Percentiles rank a stretch among this genome's conserved stretches.
These are phyloP conservation scores for Chymomyza fuscimana DNA, from an alignment of 2,888 invertebrate species.

Conservation along the genomic window DNA sequence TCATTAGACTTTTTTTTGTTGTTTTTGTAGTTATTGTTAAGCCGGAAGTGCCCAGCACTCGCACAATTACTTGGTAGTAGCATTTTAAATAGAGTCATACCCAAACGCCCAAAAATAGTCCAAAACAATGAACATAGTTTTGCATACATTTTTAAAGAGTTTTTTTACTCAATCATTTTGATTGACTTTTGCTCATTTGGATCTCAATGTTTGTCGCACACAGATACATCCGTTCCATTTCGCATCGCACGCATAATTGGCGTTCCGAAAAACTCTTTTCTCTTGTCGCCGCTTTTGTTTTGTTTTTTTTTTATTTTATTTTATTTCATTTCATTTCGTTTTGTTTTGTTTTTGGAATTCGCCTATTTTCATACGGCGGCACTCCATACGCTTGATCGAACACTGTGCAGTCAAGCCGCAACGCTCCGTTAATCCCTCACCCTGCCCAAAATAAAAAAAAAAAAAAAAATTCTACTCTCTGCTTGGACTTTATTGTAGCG, in stretches of 20 bases:
- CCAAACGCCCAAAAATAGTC: slow-evolving; percentile 34
- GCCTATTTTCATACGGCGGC: not conserved
- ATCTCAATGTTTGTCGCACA: slow-evolving; percentile 24
- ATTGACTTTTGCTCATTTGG: slow-evolving; percentile 49
- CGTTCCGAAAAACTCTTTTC: slow-evolving; percentile 50
- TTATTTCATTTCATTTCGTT: not conserved
- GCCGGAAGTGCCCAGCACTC: slow-evolving; percentile 68
- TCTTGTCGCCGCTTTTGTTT: slow-evolving; percentile 3
- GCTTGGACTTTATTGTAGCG: slow-evolving; percentile 48
- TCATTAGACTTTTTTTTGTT: not conserved
- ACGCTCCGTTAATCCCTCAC: not conserved
- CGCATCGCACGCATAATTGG: slow-evolving; percentile 73
- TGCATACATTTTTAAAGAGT: slow-evolving; percentile 40
- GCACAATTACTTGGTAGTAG: slow-evolving; percentile 27
- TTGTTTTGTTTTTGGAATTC: not conserved
- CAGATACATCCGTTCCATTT: slow-evolving; percentile 66
- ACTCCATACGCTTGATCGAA: slow-evolving; percentile 54
- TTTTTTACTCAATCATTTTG: slow-evolving; percentile 49
- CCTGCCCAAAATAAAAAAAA: not conserved
- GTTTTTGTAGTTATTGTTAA: slow-evolving; percentile 6
- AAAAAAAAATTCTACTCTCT: not conserved
- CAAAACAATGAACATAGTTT: slow-evolving; percentile 40
- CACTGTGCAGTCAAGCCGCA: slow-evolving; percentile 41
- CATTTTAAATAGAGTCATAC: not conserved
- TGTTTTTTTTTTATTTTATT: slow-evolving; percentile 5